Conservation (phyloP, 2,888 invertebrate genomes). For the Dynastes maya region DNA sequence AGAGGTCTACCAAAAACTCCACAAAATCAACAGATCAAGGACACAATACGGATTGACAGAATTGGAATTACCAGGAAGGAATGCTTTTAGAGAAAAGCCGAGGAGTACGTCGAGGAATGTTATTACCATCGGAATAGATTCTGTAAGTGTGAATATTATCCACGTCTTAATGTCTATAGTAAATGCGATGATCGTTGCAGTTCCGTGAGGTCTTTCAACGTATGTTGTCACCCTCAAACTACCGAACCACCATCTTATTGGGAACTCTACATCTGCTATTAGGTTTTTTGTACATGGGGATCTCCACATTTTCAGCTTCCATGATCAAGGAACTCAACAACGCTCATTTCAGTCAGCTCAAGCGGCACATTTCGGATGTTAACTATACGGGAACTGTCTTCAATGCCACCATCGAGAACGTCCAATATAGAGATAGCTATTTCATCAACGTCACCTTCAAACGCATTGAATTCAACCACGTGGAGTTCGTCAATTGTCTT, state of each 20-base stretch:
- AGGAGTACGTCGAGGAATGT: constrained; percentile 64
- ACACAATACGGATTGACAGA: constrained; percentile 78
- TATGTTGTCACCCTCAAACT: constrained; percentile 77
- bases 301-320: constrained; percentile 74
- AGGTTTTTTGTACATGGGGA: constrained; percentile 72
- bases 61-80: constrained; percentile 80
- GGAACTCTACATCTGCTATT: constrained; percentile 75
- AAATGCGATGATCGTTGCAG: constrained; percentile 65
- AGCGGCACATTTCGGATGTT: constrained; percentile 60
- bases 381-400: constrained; percentile 69
- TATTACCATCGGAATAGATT: constrained; percentile 64
- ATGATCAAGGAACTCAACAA: constrained; percentile 71
- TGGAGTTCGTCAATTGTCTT: constrained; percentile 80
- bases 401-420: constrained; percentile 78
- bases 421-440: constrained; percentile 74
- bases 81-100: constrained; percentile 68
- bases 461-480: constrained; percentile 81
- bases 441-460: constrained; percentile 79
- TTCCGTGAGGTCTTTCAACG: constrained; percentile 82
- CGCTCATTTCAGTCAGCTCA: constrained; percentile 63
- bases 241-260: constrained; percentile 76
- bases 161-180: constrained; percentile 57
- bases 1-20: constrained; percentile 79
- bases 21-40: constrained; percentile 66
- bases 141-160: constrained; percentile 59